Evolutionary conservation across 1,140 invertebrate species (phyloP).

Genomic region (Magallana gigas): DNA sequence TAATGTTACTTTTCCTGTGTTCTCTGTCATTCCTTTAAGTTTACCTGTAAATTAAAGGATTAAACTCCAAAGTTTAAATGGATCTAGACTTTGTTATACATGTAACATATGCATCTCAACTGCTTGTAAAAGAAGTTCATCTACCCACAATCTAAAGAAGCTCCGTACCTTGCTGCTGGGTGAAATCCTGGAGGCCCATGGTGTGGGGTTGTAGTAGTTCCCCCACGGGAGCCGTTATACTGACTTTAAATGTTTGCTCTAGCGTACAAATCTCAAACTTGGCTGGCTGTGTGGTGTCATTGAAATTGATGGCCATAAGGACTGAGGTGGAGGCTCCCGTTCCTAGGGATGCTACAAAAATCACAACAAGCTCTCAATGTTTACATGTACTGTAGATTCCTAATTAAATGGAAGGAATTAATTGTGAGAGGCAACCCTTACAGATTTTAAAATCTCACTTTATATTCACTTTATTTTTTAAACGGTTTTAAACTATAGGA

Average conservation of each 20-base stretch:
- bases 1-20: slow-evolving; percentile 80
- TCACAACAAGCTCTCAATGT: too few species aligned
- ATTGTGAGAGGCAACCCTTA: too few species aligned
- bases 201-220: slow-evolving; percentile 92
- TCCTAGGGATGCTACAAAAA: slow-evolving; percentile 79
- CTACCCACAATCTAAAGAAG: too few species aligned
- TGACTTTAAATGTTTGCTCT: slow-evolving; percentile 82
- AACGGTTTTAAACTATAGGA: too few species aligned
- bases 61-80: too few species aligned
- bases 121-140: too few species aligned
- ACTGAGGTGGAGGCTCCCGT: slow-evolving; percentile 77
- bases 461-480: too few species aligned
- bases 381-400: too few species aligned
- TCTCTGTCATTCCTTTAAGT: slow-evolving; percentile 94
- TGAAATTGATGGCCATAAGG: slow-evolving; percentile 94
- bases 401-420: too few species aligned
- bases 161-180: slow-evolving; percentile 84
- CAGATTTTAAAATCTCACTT: too few species aligned
- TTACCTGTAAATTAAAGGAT: slow-evolving; percentile 80
- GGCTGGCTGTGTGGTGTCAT: slow-evolving; percentile 93
- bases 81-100: too few species aligned
- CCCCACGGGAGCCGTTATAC: slow-evolving; percentile 90
- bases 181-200: slow-evolving; percentile 88
- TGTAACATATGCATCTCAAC: too few species aligned
- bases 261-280: slow-evolving; percentile 87